Base-by-base conservation (phyloP, 2,888 invertebrate genomes). In the Argyresthia goedartella region DNA sequence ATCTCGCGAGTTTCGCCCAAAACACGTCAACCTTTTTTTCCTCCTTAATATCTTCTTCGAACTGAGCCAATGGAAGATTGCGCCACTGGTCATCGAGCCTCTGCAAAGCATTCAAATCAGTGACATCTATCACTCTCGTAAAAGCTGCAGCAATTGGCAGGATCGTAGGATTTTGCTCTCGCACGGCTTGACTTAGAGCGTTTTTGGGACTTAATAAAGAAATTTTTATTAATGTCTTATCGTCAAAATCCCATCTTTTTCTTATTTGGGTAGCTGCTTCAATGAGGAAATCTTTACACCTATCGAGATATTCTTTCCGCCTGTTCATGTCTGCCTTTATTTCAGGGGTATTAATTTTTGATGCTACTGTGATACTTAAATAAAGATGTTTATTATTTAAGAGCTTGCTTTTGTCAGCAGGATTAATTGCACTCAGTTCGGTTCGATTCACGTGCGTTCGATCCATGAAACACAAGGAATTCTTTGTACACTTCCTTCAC, bases 401-500 rank as follows among this genome's bases (percentile, higher is more conserved):
- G 25, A 4, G 25, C 25, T 25, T 25, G 25, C 25, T 25, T 25
- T 25, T 25, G 25, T 25, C 25, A 25, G 25, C 25, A 25, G 25
- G 25, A 25, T 25, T 25, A 25, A 25, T 25, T 25, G 25, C 25
- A 25, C 25, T 25, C 25, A 25, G 25, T 25, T 25, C 25, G 25
- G 25, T 25, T 25, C 25, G 25, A 25, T 25, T 25, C 25, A 25
- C 25, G 25, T 25, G 25, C 25, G 25, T 25, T 25, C 25, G 25
- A 25, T 25, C 6, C 25, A 25, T 25, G 25, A 46, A 14, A 46
- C 46, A 46, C 11, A 15, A 46, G 8, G 25, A 51, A 39, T 43
- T 46, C 51, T 48, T 52, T 52, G 46, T 52, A 52, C 45, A 45
- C 10, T 15, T 45, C 45, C 45, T 45, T 41, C 41, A 41, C 41